Evolutionary conservation across 2,113 vertebrate species (phyloP).

Genomic region (Hippocampus abdominalis): DNA sequence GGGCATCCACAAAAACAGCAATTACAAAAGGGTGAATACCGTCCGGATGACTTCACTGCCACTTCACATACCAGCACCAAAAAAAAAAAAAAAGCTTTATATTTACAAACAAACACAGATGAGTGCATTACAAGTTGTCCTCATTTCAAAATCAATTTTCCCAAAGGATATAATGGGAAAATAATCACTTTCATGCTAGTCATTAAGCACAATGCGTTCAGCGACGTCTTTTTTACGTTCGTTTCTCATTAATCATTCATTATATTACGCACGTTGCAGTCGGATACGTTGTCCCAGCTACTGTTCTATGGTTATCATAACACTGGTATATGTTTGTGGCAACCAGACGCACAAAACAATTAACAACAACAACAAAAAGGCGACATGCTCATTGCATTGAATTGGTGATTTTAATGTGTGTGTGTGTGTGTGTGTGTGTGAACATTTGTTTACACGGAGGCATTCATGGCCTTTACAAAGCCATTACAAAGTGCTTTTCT

Average conservation of each 20-base stretch:
- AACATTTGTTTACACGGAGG: neutral
- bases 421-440: neutral
- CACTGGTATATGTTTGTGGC: neutral
- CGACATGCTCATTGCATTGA: neutral
- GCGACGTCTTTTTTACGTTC: neutral
- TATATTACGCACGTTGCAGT: neutral
- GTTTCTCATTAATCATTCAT: neutral
- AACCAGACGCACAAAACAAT: neutral
- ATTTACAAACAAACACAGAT: neutral
- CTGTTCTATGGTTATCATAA: neutral
- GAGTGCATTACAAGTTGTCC: neutral
- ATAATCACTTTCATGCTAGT: neutral
- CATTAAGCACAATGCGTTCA: neutral
- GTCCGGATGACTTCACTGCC: conserved; percentile 17
- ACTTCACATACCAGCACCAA: conserved; percentile 2
- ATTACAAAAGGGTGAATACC: conserved; percentile 34
- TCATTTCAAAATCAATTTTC: neutral
- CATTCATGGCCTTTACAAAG: conserved; percentile 1
- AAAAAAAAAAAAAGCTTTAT: conserved; percentile 15
- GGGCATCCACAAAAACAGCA: conserved; percentile 28
- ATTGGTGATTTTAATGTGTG: neutral
- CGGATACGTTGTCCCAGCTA: no score
- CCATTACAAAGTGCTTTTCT: neutral
- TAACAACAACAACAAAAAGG: no score
- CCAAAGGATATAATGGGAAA: neutral